Evolutionary conservation across 2,797 vertebrate species (phyloP), one percentile per base, ranked within the genome.

Genomic region (Steatocranus sp.): DNA sequence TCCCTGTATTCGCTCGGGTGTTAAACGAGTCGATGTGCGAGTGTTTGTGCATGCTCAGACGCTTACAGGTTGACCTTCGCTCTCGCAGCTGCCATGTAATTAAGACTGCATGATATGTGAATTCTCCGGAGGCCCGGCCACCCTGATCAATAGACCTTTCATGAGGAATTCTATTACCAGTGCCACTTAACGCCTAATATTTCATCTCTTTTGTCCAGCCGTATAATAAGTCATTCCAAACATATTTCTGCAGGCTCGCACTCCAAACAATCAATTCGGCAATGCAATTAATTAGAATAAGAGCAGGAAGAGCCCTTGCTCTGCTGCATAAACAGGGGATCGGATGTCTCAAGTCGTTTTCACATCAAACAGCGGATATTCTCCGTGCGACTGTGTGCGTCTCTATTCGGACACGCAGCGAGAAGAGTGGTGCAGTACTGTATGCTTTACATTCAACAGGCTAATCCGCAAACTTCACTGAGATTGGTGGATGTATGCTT

Each of bases 151-250:
- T 96, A 95, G 87, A 92, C 90, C 94, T 95, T 95, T 95, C 91
- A 94, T 88, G 92, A 94, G 93, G 95, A 94, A 94, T 96, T 95
- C 92, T 93, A 95, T 96, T 96, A 96, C 95, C 92, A 89, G 88
- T 27, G 70, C 95, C 94, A 96, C 96, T 96, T 96, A 96, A 93
- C 95, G 94, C 92, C 95, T 96, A 95, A 96, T 96, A 96, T 96
- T 96, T 96, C 96, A 96, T 93, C 93, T 94, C 93, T 94, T 95
- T 94, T 91, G 94, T 95, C 93, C 93, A 89, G 93, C 90, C 85
- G 54, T 92, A 95, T 93, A 93, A 95, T 94, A 94, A 96, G 93
- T 96, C 90, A 94, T 95, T 95, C 94, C 89, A 90, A 94, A 96
- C 96, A 96, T 94, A 91, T 95, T 91, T 93, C 91, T 87, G 85